Base-by-base conservation (phyloP, 2,888 invertebrate species). In the Drosophila mimetica region DNA sequence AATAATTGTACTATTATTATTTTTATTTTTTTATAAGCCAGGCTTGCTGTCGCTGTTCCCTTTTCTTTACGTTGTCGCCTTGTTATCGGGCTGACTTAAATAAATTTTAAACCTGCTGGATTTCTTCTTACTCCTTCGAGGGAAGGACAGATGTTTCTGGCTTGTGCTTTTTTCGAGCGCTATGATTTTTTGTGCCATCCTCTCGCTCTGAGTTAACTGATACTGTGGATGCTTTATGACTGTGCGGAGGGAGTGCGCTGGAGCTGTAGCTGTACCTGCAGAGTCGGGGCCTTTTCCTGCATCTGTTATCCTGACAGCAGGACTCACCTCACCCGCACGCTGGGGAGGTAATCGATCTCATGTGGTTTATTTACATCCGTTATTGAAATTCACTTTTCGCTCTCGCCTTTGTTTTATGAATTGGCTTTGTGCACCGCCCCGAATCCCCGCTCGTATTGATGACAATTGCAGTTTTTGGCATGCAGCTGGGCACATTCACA, bases 311-410 rank as follows among this genome's bases (percentile, higher is more conserved):
- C 87, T 84, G 81, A 67, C 85, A 77, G 72, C 81, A 41, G 75
- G 69, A 70, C 53, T 60, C 60, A 16, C 37, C 55, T 47, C 66
- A 48, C 76, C 46, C 50, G 86, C 83, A 79, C 75, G 64, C 87
- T 75, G 70, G 67, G 80, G 75, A 78, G 77, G 90, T 89, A 90
- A 90, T 90, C 90, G 89, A 90, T 90, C 90, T 86, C 78, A 86
- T 90, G 89, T 85, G 90, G 90, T 89, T 90, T 89, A 90, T 90
- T 90, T 89, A 90, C 90, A 89, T 90, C 90, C 90, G 90, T 83
- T 90, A 88, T 86, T 86, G 87, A 82, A 87, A 88, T 82, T 73
- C 82, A 74, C 86, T 71, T 84, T 80, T 80, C 71, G 58, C 70
- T 63, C 63, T 32, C 69, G 59, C 72, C 50, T 86, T 86, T 82